phyloP scores from a whole-genome alignment of 2,888 invertebrate species.

The Rutpela maculata region DNA sequence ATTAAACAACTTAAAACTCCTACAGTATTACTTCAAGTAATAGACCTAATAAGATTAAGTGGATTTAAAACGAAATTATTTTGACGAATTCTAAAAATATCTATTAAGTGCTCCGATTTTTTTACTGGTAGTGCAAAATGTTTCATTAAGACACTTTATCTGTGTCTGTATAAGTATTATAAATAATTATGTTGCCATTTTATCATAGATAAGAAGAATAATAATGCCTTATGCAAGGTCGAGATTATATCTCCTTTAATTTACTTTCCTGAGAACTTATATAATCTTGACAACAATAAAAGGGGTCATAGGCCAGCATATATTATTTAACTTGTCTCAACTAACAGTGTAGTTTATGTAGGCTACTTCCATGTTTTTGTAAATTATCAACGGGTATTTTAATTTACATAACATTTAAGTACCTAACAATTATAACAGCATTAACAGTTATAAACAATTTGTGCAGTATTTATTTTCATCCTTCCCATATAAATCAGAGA shows the following conservation, averaged over 20 bases:
- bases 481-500: background rate
- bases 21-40: background rate
- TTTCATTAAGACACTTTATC: background rate
- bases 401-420: background rate
- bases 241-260: slow-evolving; percentile 27
- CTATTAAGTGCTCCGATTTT: background rate
- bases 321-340: slow-evolving; percentile 21
- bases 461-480: background rate
- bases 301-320: slow-evolving; percentile 19
- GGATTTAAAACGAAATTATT: background rate
- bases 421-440: background rate
- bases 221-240: slow-evolving; percentile 5
- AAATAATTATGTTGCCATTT: background rate
- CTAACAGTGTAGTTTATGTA: slow-evolving; percentile 2
- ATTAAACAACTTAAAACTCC: background rate
- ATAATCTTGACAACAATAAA: slow-evolving; percentile 22
- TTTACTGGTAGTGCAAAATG: background rate
- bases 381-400: background rate
- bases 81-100: background rate
- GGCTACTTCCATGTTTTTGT: background rate
- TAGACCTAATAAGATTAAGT: background rate
- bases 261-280: slow-evolving; percentile 24
- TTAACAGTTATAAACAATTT: background rate
- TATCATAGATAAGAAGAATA: slow-evolving; percentile 2
- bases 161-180: no score